Base-by-base conservation (phyloP, 1,140 invertebrate species). In the Drosophila neocordata region DNA sequence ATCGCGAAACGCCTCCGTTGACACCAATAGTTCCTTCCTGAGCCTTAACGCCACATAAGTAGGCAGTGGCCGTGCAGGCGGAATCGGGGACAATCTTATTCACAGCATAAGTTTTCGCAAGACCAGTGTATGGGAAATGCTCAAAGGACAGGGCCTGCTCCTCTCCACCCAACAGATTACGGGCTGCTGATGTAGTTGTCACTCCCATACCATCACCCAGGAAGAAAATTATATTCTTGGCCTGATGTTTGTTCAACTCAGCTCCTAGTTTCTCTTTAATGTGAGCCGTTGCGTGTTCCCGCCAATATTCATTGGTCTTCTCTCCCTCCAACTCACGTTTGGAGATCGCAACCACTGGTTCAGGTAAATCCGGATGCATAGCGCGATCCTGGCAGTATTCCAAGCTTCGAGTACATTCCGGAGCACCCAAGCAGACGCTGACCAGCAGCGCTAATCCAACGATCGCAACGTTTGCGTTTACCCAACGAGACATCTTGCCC, bases 71-170 rank as follows among this genome's bases (percentile, higher is more conserved):
- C 2, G 95, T 95, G 34, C 93, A 95, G 0, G 96, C 96, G 0
- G 95, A 96, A 90, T 98, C 97, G 0, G 97, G 94, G 0, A 95
- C 95, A 93, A 97, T 96, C 24, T 93, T 93, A 89, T 97, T 95
- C 22, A 96, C 93, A 79, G 95, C 96, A 90, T 97, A 98, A 0
- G 97, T 97, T 96, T 96, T 96, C 0, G 95, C 93, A 9, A 97
- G 85, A n/a, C 94, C 96, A 4, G 93, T 92, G 63, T 95, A 92
- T 1, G 96, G 96, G 76, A 97, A 97, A 60, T 94, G 93, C 77
- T 97, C 96, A 76, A 96, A 97, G 34, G 94, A 93, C 35, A 97
- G 92, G 9, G 93, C 75, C 27, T 92, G 91, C 73, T 96, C 95
- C 92, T 97, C 96, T 6, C 94, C 96, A 1, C 85, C 84, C 13